These are phyloP conservation scores for Notolepis coatsorum DNA, from an alignment of 2,797 vertebrate genomes.

Conservation along the genomic window DNA sequence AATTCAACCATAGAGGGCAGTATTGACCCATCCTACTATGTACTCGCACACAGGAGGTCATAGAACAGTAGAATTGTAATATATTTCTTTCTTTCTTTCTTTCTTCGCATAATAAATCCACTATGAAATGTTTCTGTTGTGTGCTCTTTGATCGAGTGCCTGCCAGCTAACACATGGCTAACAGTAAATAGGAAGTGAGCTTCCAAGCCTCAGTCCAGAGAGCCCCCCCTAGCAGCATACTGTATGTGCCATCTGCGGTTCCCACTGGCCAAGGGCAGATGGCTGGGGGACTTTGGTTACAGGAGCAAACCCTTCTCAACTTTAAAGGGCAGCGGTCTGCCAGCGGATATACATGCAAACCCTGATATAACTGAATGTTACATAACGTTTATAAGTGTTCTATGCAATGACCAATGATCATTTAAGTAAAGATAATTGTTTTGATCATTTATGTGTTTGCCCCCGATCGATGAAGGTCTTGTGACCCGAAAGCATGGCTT, in stretches of 20 bases:
- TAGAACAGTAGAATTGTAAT: neutral
- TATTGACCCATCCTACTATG: slow-evolving; percentile 52
- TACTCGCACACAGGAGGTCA: neutral
- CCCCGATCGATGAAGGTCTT: no score
- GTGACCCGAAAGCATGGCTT: no score
- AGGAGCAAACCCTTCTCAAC: slow-evolving; percentile 54
- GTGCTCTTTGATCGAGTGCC: slow-evolving; percentile 16
- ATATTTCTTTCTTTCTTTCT: neutral
- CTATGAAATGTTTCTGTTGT: slow-evolving; percentile 12
- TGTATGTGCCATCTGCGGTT: slow-evolving; percentile 72
- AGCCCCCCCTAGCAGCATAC: slow-evolving; percentile 64
- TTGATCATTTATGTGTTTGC: no score
- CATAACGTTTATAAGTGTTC: slow-evolving; percentile 6
- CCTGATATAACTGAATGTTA: slow-evolving; percentile 8
- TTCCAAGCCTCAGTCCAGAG: slow-evolving; percentile 48
- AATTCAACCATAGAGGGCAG: slow-evolving; percentile 63
- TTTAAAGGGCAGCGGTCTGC: slow-evolving; percentile 60
- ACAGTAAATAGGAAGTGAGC: slow-evolving; percentile 57
- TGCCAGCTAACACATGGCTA: slow-evolving; percentile 51
- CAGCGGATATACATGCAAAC: slow-evolving; percentile 42
- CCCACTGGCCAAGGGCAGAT: slow-evolving; percentile 68
- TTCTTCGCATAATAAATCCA: neutral
- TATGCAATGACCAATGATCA: neutral
- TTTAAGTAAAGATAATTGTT: neutral
- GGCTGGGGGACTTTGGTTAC: slow-evolving; percentile 70